Evolutionary conservation across 2,797 vertebrate species (phyloP), one percentile per base, ranked within the genome.

Genomic region (Trachurus trachurus): DNA sequence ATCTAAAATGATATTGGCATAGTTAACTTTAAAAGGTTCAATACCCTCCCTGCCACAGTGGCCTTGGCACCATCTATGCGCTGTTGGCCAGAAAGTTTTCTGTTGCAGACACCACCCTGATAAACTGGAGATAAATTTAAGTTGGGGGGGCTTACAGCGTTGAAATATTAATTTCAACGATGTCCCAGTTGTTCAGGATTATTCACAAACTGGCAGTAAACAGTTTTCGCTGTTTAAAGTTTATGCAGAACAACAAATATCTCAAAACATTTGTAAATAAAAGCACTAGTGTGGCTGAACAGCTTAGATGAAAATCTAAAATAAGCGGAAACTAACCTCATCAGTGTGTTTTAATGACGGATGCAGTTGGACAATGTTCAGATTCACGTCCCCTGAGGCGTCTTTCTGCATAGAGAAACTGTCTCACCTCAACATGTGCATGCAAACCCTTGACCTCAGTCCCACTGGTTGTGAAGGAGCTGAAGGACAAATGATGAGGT

Each of bases 401-500:
- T 47, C 7, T 60, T 81, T 58, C 31, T 62, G 34, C 9, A 1
- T 6, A 11, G 54, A 63, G 37, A 74, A 80, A 71, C 65, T 34
- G 58, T 54, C 61, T 80, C 64, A 37, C 59, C 56, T 42, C 8
- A 34, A 40, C 21, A 6, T 26, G 34, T 40, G 12, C 12, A 44
- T 15, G 42, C 15, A 15, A 54, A 17, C 29, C 7, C 50, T 11
- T 45, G 19, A 72, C 69, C 63, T 57, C 52, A 9, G 58, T 40
- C 65, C 76, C 16, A 17, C 31, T 62, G 50, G 61, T 57, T 58
- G 47, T 19, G 37, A 44, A 7, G 5, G 37, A 77, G 64, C 71
- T 42, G 45, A 64, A 31, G 63, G 64, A 81, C 66, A 47, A 47
- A 59, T 54, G 56, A 74, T 37, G 40, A 42, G 53, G 49, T 75